Evolutionary conservation across 2,888 invertebrate species (phyloP).

Genomic region (Tenthredo amoena): DNA sequence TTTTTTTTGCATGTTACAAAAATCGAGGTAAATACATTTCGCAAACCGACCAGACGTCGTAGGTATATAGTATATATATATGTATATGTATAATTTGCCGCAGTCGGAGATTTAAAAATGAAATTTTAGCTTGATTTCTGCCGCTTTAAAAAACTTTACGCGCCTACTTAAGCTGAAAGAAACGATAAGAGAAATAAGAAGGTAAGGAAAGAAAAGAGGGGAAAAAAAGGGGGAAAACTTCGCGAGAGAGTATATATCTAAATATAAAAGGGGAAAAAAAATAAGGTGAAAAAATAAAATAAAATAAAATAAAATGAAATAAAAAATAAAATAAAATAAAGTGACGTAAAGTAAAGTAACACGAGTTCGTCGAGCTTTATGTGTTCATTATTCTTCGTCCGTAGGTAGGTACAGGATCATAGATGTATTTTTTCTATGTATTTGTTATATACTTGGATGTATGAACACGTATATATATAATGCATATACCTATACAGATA

Average conservation of each 20-base stretch:
- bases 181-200: not conserved
- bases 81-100: not conserved
- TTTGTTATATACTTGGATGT: not conserved
- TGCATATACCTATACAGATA: not conserved
- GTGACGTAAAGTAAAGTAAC: not conserved
- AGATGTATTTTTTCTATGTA: not conserved
- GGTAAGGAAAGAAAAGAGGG: not conserved
- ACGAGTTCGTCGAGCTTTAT: not conserved
- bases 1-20: not conserved
- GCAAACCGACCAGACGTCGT: not conserved
- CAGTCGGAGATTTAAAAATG: not conserved
- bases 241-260: not conserved
- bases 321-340: not conserved
- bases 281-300: not conserved
- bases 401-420: not conserved
- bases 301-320: not conserved
- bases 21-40: not conserved
- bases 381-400: slow-evolving; percentile 21
- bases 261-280: not conserved
- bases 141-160: not conserved
- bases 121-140: not conserved
- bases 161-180: not conserved
- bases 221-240: not conserved
- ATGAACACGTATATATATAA: too few relatives aligned
- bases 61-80: too few relatives aligned